Base-by-base conservation (phyloP, 1,140 invertebrate genomes). In the Drosophila nigrodunni region DNA sequence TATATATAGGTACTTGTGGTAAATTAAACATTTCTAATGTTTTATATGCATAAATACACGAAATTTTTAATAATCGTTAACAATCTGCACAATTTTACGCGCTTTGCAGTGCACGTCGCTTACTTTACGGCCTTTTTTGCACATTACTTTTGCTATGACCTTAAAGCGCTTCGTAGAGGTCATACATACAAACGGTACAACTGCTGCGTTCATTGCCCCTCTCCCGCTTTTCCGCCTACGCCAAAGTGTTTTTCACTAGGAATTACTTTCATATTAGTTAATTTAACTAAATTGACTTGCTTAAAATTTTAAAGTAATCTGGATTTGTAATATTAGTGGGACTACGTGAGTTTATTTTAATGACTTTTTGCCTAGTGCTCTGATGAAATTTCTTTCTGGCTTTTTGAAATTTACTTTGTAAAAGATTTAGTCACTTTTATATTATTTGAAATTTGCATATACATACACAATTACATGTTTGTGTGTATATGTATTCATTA, bases 161-260 rank as follows among this genome's bases (percentile, higher is more conserved):
- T 83, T 79, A 69, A 83, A 59, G 72, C 70, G 67, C 52, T 50
- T 47, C 64, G 71, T 80, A 86, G 82, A 86, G 82, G 82, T 86
- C 82, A 86, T 78, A 61, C 74, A 49, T 49, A 74, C 58, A 55
- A 65, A n/a, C 30, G 21, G 44, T 9, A 47, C 25, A 35, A 39
- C 52, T 35, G 54, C 18, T 35, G 37, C 54, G 39, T 15, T 37
- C n/a, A 25, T 25, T 30, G 34, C 30, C n/a, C 7, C 43, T 39
- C 67, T 70, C 37, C 49, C 39, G 39, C 58, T 2, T 61, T 30
- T 30, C 9, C 9, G 35, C 3, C 10, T n/a, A 39, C n/a, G 54
- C 34, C 18, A 52, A 39, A 52, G 10, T 67, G 25, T 57, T 67
- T 67, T 57, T n/a, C 15, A 25, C 25, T 15, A 47, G 37, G 46